A percentile compares a stretch with the other conserved stretches of the same genome.
Conservation (phyloP, 35 echinoderm and acorn worm genomes). For the Hemicentrotus pulcherrimus region DNA sequence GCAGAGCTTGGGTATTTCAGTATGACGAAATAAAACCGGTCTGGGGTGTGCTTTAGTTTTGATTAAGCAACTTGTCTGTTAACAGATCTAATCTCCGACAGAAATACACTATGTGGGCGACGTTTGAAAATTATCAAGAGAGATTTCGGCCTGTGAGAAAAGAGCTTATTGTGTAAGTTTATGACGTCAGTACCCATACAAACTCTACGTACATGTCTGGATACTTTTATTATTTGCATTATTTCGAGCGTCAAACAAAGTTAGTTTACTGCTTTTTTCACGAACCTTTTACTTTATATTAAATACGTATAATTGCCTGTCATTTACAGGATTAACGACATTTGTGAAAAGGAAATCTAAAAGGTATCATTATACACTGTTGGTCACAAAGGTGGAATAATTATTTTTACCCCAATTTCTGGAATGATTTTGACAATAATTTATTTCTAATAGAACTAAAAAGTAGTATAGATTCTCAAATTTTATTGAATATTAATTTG, state of each 20-base stretch:
- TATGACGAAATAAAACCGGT: neutral
- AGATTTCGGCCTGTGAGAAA: neutral
- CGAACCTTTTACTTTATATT: neutral
- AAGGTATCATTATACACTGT: too few relatives aligned
- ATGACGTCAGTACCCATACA: neutral
- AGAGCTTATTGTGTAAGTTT: neutral
- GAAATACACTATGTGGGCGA: conserved; percentile 10
- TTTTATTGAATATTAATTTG: too few relatives aligned
- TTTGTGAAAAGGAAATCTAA: neutral
- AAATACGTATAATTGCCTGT: neutral
- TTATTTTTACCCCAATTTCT: too few relatives aligned
- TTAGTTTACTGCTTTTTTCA: neutral
- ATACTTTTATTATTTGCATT: neutral
- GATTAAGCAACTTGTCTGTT: neutral
- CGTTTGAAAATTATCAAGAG: neutral
- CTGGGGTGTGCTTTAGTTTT: neutral
- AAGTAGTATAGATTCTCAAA: too few relatives aligned
- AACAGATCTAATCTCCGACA: neutral
- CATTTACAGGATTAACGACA: neutral
- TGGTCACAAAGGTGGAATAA: too few relatives aligned
- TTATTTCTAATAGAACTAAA: too few relatives aligned
- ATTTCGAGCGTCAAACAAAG: neutral
- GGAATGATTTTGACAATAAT: too few relatives aligned
- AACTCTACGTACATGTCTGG: neutral
- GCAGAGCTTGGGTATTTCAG: neutral